Base-by-base conservation (phyloP, 2,113 vertebrate genomes). In the Hyperoodon ampullatus region DNA sequence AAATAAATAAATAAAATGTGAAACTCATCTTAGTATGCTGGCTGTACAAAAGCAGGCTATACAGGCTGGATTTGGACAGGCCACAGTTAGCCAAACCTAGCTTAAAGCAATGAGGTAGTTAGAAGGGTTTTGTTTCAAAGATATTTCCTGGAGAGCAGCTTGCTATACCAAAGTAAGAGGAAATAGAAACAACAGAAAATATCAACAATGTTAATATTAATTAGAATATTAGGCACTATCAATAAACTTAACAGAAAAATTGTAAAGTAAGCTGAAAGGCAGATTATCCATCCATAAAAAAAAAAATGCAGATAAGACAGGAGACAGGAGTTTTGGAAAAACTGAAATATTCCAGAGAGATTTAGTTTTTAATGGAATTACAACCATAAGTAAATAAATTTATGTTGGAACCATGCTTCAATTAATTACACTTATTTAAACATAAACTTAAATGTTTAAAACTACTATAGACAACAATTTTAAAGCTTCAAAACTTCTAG, bases 401-500 rank as follows among this genome's bases (percentile, higher is more conserved):
- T 39, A 90, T 60, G 39, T 70, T 78, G 10, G 23, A 61, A 97
- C 35, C 6, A 47, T 68, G n/a, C 44, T 6, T 66, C 30, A 95
- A 66, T 72, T 85, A 92, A 30, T 30, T 83, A 86, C 1, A 90
- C 26, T 74, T 33, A 63, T 33, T 94, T 86, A 58, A 94, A 95
- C 75, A 86, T 42, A 88, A 90, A 87, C 26, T 89, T 93, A 93
- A 74, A 86, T 35, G 75, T 82, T 70, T 94, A 47, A 61, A 95
- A 92, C 55, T 66, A 63, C 30, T 81, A 95, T 14, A 65, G 15
- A 82, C 5, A 50, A 88, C 10, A 75, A 93, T 47, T 87, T 90
- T 86, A 66, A 94, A 65, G 42, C 89, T 97, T 87, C 11, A 94
- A 96, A 75, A 87, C 53, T 83, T 9, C 28, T 35, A 94, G 10